Percentiles rank a stretch among this genome's conserved stretches.
phyloP scores from a whole-genome alignment of 2,888 invertebrate genomes.

The Carpatolechia fugitivella region DNA sequence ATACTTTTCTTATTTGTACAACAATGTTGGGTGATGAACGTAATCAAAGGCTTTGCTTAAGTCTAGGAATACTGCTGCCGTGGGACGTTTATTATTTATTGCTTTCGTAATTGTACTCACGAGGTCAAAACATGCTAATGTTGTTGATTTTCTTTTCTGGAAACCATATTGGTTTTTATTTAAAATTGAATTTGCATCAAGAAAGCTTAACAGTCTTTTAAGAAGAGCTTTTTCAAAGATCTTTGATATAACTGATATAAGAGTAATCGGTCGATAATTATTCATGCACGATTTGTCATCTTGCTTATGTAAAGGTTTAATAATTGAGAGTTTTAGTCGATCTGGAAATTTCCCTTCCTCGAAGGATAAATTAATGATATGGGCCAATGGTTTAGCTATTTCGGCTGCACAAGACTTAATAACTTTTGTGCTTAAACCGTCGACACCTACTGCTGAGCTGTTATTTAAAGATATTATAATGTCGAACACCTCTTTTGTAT shows the following conservation, averaged over 20 bases:
- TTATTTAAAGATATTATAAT: background rate
- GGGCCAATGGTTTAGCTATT: background rate
- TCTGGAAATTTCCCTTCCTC: background rate
- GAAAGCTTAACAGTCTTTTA: background rate
- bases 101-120: background rate
- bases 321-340: background rate
- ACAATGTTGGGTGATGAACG: background rate
- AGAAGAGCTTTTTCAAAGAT: conserved; percentile 1
- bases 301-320: conserved; percentile 2
- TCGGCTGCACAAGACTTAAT: background rate
- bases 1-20: background rate
- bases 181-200: background rate
- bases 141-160: background rate
- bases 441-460: background rate
- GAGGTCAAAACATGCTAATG: background rate
- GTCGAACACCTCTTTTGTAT: background rate
- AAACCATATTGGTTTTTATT: background rate
- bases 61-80: background rate
- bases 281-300: background rate
- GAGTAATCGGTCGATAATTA: conserved; percentile 1
- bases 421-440: background rate
- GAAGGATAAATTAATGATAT: background rate
- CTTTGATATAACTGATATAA: background rate
- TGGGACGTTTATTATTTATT: background rate
- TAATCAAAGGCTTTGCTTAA: background rate